Percentiles rank a stretch among this genome's conserved stretches.
phyloP scores from a whole-genome alignment of 2,888 invertebrate genomes.

The Sinhomidia bicolor region DNA sequence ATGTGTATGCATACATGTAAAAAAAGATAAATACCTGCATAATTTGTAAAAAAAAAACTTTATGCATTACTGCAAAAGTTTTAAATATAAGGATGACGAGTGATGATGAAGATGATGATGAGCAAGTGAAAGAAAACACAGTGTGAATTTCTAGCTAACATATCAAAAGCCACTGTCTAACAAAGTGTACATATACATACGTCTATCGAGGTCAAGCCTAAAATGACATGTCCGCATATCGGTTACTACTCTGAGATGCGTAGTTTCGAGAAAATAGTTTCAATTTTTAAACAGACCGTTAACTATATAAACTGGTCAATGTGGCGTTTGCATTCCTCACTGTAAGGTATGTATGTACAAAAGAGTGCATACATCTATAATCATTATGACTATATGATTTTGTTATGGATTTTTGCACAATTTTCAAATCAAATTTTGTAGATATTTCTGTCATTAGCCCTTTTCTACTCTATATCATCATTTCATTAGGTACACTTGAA shows the following conservation, averaged over 20 bases:
- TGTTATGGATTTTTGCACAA: background rate
- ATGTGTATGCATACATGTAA: background rate
- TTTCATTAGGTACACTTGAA: background rate
- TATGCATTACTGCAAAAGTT: background rate
- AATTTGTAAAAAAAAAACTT: background rate
- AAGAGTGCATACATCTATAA: background rate
- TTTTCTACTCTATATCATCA: background rate
- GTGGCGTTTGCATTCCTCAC: background rate
- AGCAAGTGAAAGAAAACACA: no score
- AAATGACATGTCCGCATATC: conserved; percentile 14
- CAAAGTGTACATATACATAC: no score
- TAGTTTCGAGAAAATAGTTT: background rate
- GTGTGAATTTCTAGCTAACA: no score
- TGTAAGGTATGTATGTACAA: no score
- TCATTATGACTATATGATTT: background rate
- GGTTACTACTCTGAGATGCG: background rate
- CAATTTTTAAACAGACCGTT: background rate
- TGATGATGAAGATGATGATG: no score
- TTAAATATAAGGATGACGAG: no score
- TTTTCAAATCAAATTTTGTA: background rate
- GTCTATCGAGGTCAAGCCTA: conserved; percentile 16
- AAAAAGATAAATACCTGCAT: no score
- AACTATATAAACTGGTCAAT: background rate
- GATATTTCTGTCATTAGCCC: background rate
- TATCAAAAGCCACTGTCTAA: no score